These are phyloP conservation scores for Mormyrus hasselquistii DNA, from an alignment of 2,797 vertebrate species.

Conservation along the genomic window DNA sequence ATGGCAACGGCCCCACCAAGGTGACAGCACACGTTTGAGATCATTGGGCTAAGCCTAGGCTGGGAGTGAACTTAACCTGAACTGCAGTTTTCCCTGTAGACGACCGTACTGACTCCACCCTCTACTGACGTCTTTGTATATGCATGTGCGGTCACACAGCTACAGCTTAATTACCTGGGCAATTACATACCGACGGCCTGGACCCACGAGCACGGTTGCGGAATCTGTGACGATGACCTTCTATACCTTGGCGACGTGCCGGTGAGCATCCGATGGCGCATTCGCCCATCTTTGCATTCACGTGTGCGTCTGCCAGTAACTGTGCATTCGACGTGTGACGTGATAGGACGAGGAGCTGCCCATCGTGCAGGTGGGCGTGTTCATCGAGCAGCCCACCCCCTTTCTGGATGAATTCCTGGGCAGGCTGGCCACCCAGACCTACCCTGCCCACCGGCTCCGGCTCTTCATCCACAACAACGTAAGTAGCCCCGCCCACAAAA, in stretches of 20 bases:
- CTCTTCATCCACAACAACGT: conserved; percentile 82
- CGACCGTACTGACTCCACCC: background rate
- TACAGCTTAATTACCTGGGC: conserved; percentile 78
- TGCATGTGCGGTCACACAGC: conserved; percentile 44
- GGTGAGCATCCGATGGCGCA: conserved; percentile 40
- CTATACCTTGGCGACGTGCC: conserved; percentile 53
- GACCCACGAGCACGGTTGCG: conserved; percentile 74
- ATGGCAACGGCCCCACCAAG: conserved; percentile 86
- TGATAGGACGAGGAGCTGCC: conserved; percentile 66
- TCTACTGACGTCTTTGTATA: background rate
- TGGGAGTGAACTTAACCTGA: background rate
- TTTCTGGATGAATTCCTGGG: conserved; percentile 80
- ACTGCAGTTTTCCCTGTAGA: background rate
- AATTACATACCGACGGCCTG: conserved; percentile 82
- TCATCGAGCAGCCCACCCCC: conserved; percentile 73
- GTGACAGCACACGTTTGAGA: conserved; percentile 28
- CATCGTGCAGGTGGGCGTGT: conserved; percentile 66
- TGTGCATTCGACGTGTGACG: background rate
- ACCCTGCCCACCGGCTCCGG: conserved; percentile 56
- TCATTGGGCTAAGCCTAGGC: background rate
- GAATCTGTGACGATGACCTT: conserved; percentile 61
- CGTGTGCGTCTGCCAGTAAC: background rate
- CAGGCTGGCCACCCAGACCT: conserved; percentile 64
- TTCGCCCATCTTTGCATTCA: background rate
- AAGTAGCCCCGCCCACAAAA: conserved; percentile 27